Evolutionary conservation across 1,140 invertebrate species (phyloP).

Genomic region (Bacillus rossius): DNA sequence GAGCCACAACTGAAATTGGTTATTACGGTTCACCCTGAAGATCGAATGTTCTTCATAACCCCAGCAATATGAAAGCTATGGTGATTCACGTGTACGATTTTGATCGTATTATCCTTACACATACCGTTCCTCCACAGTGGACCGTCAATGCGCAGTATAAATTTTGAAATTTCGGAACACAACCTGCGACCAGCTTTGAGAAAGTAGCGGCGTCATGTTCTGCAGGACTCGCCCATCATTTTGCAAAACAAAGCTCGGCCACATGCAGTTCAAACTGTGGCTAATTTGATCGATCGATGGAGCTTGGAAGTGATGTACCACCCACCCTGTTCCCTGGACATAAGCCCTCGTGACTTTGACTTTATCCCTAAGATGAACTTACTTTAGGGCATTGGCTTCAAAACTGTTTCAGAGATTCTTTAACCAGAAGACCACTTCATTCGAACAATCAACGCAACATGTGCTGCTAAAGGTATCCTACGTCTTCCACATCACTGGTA

Average conservation of each 20-base stretch:
- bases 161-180: constrained; percentile 4
- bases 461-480: neutral
- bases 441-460: neutral
- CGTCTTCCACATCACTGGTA: too few relatives aligned
- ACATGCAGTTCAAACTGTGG: constrained; percentile 1
- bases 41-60: too few relatives aligned
- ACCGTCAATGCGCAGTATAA: neutral
- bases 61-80: constrained; percentile 4
- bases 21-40: too few relatives aligned
- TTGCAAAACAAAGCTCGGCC: constrained; percentile 6
- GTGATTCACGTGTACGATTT: neutral
- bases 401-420: too few relatives aligned
- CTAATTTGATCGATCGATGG: constrained; percentile 24
- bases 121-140: neutral
- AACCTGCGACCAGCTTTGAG: constrained; percentile 8
- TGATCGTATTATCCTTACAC: constrained; percentile 1
- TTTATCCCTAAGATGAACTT: neutral
- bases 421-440: neutral
- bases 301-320: constrained; percentile 29
- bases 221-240: constrained; percentile 5
- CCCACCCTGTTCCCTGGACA: constrained; percentile 30
- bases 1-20: too few relatives aligned
- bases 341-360: constrained; percentile 8
- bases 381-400: neutral
- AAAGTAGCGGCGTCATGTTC: constrained; percentile 4